phyloP scores from a whole-genome alignment of 2,888 invertebrate species.

The Tuberolachnus salignus region DNA sequence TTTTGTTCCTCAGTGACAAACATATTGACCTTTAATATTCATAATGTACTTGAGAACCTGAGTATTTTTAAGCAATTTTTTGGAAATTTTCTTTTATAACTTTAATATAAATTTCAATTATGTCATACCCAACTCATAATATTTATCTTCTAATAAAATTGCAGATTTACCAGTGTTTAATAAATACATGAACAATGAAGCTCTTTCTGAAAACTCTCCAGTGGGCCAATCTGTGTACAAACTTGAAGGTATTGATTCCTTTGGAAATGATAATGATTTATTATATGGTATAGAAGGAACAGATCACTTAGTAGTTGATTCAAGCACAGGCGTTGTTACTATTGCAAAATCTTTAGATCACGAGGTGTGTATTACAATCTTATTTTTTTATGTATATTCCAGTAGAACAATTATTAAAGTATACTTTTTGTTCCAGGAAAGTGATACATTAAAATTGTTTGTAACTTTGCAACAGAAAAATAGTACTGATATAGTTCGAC shows the following conservation, averaged over 20 bases:
- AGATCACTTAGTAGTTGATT: conserved; percentile 79
- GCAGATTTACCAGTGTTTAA: conserved; percentile 73
- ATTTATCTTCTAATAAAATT: too few relatives aligned
- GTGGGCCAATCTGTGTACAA: conserved; percentile 80
- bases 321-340: conserved; percentile 78
- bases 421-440: conserved; percentile 67
- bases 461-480: conserved; percentile 82
- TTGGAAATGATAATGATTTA: conserved; percentile 72
- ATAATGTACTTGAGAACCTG: too few relatives aligned
- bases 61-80: too few relatives aligned
- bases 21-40: too few relatives aligned
- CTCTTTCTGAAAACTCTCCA: conserved; percentile 78
- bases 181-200: conserved; percentile 77
- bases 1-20: too few relatives aligned
- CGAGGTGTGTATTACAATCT: conserved; percentile 68
- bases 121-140: too few relatives aligned
- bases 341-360: conserved; percentile 80
- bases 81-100: too few relatives aligned
- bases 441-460: conserved; percentile 78
- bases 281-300: conserved; percentile 76
- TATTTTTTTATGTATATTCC: not conserved
- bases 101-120: too few relatives aligned
- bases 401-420: too few relatives aligned
- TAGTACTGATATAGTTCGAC: conserved; percentile 71
- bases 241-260: conserved; percentile 81